Evolutionary conservation across 2,888 invertebrate species (phyloP).

Genomic region (Caenorhabditis sp.): DNA sequence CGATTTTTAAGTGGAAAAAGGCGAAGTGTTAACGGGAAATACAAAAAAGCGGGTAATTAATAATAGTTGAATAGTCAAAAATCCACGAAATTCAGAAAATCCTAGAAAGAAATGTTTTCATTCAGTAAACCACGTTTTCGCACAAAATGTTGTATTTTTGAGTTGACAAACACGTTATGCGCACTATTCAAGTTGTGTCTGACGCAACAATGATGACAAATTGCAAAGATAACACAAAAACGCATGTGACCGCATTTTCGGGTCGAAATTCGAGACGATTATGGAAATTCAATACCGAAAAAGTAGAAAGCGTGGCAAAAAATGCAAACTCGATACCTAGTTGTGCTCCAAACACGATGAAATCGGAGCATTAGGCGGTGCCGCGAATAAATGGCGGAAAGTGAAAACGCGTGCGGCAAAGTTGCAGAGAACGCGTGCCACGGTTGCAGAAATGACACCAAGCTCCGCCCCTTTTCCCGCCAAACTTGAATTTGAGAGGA

Average conservation of each 20-base stretch:
- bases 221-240: slow-evolving; percentile 40
- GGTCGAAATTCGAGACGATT: slow-evolving; percentile 40
- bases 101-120: no score
- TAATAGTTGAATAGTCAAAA: no score
- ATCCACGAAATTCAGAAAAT: no score
- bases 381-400: not conserved
- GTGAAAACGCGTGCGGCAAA: slow-evolving; percentile 3
- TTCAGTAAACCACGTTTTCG: no score
- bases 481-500: slow-evolving; percentile 1
- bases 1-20: not conserved
- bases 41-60: no score
- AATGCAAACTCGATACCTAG: slow-evolving; percentile 33
- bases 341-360: slow-evolving; percentile 33
- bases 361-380: slow-evolving; percentile 34
- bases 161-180: no score
- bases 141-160: not conserved
- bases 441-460: slow-evolving; percentile 3
- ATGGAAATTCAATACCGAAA: slow-evolving; percentile 28
- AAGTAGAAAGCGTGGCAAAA: not conserved
- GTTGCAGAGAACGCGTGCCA: slow-evolving; percentile 13
- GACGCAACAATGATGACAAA: slow-evolving; percentile 58
- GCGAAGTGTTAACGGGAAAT: no score
- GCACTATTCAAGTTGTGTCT: slow-evolving; percentile 6
- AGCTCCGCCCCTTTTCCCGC: slow-evolving; percentile 19
- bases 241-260: slow-evolving; percentile 33